Percentiles rank a stretch among this genome's conserved stretches.
Conservation (phyloP, 2,113 vertebrate genomes). For the Dicentrarchus labrax region DNA sequence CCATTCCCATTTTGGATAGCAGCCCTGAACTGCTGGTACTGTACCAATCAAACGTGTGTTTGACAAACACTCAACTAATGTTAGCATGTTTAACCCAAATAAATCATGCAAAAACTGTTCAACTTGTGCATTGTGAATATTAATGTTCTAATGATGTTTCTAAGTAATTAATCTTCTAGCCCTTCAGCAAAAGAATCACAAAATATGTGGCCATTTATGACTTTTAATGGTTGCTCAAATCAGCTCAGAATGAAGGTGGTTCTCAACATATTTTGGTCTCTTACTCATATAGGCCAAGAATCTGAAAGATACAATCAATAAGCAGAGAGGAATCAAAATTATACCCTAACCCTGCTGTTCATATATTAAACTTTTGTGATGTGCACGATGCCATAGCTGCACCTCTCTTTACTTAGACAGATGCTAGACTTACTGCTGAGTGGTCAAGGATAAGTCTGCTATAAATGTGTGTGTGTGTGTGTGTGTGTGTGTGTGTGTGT, state of each 20-base stretch:
- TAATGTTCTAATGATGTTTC: no score
- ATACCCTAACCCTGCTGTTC: background rate
- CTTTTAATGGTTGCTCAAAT: background rate
- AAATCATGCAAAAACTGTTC: background rate
- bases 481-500: conserved; percentile 5
- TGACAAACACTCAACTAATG: background rate
- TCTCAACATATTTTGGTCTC: background rate
- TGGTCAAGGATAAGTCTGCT: conserved; percentile 38
- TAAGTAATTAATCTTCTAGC: background rate
- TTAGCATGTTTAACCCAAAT: background rate
- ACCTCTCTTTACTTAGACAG: conserved; percentile 21
- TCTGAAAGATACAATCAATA: background rate
- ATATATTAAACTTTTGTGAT: conserved; percentile 21
- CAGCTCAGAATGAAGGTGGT: background rate
- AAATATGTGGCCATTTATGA: background rate
- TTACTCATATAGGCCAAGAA: background rate
- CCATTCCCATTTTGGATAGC: background rate
- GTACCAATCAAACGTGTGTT: background rate
- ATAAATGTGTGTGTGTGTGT: conserved; percentile 24
- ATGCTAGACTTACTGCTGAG: conserved; percentile 26
- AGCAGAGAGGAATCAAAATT: background rate
- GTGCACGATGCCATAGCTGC: conserved; percentile 4
- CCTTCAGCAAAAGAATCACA: background rate
- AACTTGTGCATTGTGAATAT: background rate
- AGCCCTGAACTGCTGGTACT: background rate